A percentile compares a stretch with the other conserved stretches of the same genome.
Evolutionary conservation across 2,113 vertebrate species (phyloP).

Genomic region (Carassius carassius): DNA sequence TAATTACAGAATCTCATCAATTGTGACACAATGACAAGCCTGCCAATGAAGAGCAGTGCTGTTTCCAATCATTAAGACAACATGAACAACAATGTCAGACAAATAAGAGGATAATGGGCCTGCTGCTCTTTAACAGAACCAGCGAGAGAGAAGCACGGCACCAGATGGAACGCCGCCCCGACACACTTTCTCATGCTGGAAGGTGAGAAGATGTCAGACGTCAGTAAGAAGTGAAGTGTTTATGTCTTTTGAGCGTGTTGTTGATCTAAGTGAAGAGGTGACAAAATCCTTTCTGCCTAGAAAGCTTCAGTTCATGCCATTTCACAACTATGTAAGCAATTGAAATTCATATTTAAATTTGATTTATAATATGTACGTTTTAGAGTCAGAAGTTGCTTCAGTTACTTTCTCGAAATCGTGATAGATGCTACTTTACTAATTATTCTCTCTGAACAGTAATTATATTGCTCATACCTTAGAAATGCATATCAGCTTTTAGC

Average conservation of each 20-base stretch:
- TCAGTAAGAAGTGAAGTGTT: slow-evolving; percentile 21
- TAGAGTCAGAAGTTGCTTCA: background rate
- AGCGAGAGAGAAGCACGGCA: slow-evolving; percentile 5
- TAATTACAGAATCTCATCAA: slow-evolving; percentile 56
- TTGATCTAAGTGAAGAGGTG: background rate
- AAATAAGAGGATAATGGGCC: slow-evolving; percentile 53
- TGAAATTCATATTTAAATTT: background rate
- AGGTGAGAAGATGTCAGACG: slow-evolving; percentile 30
- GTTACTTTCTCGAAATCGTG: background rate
- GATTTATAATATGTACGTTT: background rate
- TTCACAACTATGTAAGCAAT: background rate
- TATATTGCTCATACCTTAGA: slow-evolving; percentile 19
- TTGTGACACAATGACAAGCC: slow-evolving; percentile 39
- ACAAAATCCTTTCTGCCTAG: background rate
- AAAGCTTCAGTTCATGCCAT: background rate
- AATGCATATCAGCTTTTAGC: slow-evolving; percentile 16
- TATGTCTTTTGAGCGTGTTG: slow-evolving; percentile 8
- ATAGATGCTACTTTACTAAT: background rate
- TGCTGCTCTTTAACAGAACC: slow-evolving; percentile 27
- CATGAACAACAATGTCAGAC: slow-evolving; percentile 52
- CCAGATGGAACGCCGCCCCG: background rate
- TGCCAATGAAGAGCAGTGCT: slow-evolving; percentile 42
- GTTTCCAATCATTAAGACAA: slow-evolving; percentile 53
- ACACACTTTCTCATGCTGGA: slow-evolving; percentile 19
- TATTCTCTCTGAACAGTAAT: slow-evolving; percentile 22